Conservation (phyloP, 2,888 invertebrate genomes). For the Microplitis manilae region DNA sequence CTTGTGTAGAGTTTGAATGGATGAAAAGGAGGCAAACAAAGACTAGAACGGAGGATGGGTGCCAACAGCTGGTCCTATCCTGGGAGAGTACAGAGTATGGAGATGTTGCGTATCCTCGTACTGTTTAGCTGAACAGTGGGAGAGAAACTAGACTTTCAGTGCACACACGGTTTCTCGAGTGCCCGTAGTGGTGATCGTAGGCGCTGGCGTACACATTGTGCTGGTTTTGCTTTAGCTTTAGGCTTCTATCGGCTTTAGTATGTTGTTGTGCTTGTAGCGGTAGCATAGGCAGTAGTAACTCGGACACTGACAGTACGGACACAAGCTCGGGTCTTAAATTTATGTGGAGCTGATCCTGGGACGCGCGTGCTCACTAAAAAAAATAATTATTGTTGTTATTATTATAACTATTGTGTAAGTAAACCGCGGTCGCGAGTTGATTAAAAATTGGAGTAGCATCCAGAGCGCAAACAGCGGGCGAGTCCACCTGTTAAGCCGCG, state of each 20-base stretch:
- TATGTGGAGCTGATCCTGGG: not conserved
- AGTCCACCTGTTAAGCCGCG: constrained; percentile 50
- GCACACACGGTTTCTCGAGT: constrained; percentile 24
- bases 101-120: constrained; percentile 30
- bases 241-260: constrained; percentile 17
- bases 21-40: not conserved
- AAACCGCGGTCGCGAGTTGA: constrained; percentile 29
- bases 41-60: not conserved
- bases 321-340: too few relatives aligned
- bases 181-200: constrained; percentile 15
- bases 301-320: too few relatives aligned
- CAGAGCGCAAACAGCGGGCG: constrained; percentile 46
- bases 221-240: constrained; percentile 7
- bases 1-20: not conserved
- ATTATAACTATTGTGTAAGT: constrained; percentile 20
- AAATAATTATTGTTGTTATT: constrained; percentile 2
- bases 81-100: not conserved
- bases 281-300: not conserved
- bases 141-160: constrained; percentile 47
- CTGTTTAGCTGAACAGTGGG: constrained; percentile 41
- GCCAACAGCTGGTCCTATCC: not conserved
- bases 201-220: not conserved
- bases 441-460: constrained; percentile 37
- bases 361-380: constrained; percentile 41
- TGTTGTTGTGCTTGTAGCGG: constrained; percentile 24